These are phyloP conservation scores for Lomographa bimaculata DNA, from an alignment of 2,888 invertebrate genomes.

Conservation along the genomic window DNA sequence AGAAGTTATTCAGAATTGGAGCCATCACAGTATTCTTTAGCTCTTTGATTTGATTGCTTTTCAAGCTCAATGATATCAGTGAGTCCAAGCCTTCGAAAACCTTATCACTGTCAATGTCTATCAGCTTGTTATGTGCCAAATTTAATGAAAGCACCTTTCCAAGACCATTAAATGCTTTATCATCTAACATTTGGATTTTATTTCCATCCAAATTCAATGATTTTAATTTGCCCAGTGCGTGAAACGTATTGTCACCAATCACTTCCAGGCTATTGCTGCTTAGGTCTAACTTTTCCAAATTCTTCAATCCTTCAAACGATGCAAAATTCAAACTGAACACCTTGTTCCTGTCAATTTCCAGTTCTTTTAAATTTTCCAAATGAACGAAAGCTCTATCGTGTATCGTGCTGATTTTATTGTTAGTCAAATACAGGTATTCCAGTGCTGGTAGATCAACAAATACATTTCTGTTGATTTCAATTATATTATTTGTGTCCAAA, in stretches of 20 bases:
- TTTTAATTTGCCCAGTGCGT: conserved; percentile 55
- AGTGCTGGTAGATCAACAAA: conserved; percentile 88
- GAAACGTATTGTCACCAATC: conserved; percentile 90
- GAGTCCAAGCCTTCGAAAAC: conserved; percentile 57
- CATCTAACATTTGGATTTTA: conserved; percentile 74
- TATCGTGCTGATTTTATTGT: conserved; percentile 91
- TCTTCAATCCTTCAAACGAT: conserved; percentile 88
- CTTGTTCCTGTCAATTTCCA: conserved; percentile 90
- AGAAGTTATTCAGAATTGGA: conserved; percentile 64
- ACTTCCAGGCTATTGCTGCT: conserved; percentile 88
- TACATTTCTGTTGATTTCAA: conserved; percentile 88
- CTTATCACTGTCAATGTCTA: conserved; percentile 55
- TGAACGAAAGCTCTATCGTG: conserved; percentile 93
- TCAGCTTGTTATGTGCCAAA: conserved; percentile 61
- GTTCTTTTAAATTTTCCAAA: conserved; percentile 86
- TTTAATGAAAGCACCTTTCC: conserved; percentile 54
- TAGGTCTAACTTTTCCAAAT: conserved; percentile 87
- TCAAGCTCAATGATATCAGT: conserved; percentile 57
- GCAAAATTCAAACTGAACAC: conserved; percentile 89
- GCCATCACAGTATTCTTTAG: conserved; percentile 58
- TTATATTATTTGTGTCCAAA: conserved; percentile 88
- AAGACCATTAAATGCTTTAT: conserved; percentile 68
- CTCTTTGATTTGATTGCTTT: conserved; percentile 59
- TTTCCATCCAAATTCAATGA: conserved; percentile 66
- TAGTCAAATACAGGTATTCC: conserved; percentile 89